A percentile compares a stretch with the other conserved stretches of the same genome.
These are phyloP conservation scores for Acrobasis repandana DNA, from an alignment of 2,888 invertebrate genomes.

Conservation along the genomic window DNA sequence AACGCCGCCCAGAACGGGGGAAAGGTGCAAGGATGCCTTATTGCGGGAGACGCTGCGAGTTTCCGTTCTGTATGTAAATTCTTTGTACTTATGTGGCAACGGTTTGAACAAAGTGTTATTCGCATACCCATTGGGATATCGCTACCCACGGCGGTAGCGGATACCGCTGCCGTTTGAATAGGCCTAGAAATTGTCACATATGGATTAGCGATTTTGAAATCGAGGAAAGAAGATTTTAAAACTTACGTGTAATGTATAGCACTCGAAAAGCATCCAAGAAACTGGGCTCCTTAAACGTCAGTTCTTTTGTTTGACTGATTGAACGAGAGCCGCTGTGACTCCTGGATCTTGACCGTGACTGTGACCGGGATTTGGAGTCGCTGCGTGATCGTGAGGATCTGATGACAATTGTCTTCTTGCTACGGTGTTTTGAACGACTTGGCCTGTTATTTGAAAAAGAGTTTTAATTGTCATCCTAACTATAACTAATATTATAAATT, in stretches of 20 bases:
- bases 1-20: no score
- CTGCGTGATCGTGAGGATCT: constrained; percentile 35
- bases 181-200: no score
- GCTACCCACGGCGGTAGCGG: no score
- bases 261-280: constrained; percentile 72
- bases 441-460: constrained; percentile 37
- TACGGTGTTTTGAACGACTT: constrained; percentile 54
- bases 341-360: constrained; percentile 39
- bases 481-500: no score
- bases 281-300: constrained; percentile 55
- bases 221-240: background rate
- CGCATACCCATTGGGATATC: no score
- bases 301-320: constrained; percentile 44
- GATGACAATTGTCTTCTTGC: background rate
- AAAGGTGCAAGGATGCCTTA: no score
- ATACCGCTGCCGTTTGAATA: no score
- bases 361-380: constrained; percentile 41
- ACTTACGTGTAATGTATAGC: constrained; percentile 67
- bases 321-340: constrained; percentile 31
- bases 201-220: no score
- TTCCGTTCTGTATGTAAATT: no score
- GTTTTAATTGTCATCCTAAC: background rate
- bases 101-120: no score
- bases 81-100: no score
- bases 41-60: no score